A percentile compares a stretch with the other conserved stretches of the same genome.
Conservation (phyloP, 2,113 vertebrate genomes). For the Bufo bufo region DNA sequence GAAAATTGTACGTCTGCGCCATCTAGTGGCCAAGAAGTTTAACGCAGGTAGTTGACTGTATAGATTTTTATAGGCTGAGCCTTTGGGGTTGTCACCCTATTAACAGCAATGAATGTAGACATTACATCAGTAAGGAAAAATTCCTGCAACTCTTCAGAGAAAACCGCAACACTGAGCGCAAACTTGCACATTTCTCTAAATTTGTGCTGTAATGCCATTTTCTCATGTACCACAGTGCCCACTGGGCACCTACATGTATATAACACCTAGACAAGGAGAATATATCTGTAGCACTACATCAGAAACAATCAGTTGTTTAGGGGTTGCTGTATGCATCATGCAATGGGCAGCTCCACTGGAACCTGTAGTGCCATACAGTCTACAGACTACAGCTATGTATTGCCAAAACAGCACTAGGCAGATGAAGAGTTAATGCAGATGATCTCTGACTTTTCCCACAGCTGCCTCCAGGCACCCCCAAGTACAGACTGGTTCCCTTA, state of each 20-base stretch:
- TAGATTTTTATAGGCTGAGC: not conserved
- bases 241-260: not conserved
- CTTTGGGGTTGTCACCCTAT: not conserved
- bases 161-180: too few relatives aligned
- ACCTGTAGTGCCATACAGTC: not conserved
- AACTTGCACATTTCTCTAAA: not conserved
- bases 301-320: not conserved
- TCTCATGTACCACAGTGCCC: not conserved
- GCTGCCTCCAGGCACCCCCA: conserved; percentile 23
- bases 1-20: conserved; percentile 10
- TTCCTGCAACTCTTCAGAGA: not conserved
- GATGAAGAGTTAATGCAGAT: conserved; percentile 26
- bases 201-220: not conserved
- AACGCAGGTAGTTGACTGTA: not conserved
- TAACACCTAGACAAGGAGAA: not conserved
- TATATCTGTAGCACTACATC: not conserved
- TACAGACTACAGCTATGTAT: not conserved
- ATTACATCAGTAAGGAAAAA: not conserved
- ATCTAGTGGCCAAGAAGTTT: not conserved
- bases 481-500: conserved; percentile 38
- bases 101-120: not conserved
- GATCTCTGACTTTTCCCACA: conserved; percentile 38
- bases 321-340: not conserved
- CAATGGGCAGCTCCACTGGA: not conserved
- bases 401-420: not conserved